These are phyloP conservation scores for Triplophysa tibetana DNA, from an alignment of 2,113 vertebrate species.

Conservation along the genomic window DNA sequence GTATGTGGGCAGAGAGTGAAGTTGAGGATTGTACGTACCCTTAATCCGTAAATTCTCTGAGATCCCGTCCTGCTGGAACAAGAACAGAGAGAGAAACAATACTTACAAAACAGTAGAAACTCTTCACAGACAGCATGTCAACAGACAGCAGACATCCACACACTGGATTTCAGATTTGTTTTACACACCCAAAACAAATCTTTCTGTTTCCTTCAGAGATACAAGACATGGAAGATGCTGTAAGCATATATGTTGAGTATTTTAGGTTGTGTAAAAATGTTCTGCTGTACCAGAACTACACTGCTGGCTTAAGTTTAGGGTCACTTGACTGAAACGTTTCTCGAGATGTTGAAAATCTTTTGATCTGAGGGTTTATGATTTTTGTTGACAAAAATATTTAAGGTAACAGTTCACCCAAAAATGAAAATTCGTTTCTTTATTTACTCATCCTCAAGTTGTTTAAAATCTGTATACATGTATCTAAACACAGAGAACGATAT, in stretches of 20 bases:
- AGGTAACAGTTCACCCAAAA: too few relatives aligned
- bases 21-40: constrained; percentile 64
- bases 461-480: too few relatives aligned
- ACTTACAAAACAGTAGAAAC: constrained; percentile 31
- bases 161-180: neutral
- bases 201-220: neutral
- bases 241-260: neutral
- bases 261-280: neutral
- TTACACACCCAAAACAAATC: constrained; percentile 9
- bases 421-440: too few relatives aligned
- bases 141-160: constrained; percentile 7
- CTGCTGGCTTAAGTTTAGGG: too few relatives aligned
- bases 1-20: neutral
- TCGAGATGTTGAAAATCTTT: too few relatives aligned
- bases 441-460: too few relatives aligned
- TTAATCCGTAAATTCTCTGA: constrained; percentile 69
- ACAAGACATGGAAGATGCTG: neutral
- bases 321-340: too few relatives aligned
- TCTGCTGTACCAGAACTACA: too few relatives aligned
- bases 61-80: constrained; percentile 70
- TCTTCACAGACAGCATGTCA: constrained; percentile 20
- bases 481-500: too few relatives aligned
- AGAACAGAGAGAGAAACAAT: constrained; percentile 46
- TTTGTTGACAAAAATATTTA: too few relatives aligned
- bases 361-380: too few relatives aligned